These are phyloP conservation scores for Tetragonisca angustula DNA, from an alignment of 2,888 invertebrate species.

Conservation along the genomic window DNA sequence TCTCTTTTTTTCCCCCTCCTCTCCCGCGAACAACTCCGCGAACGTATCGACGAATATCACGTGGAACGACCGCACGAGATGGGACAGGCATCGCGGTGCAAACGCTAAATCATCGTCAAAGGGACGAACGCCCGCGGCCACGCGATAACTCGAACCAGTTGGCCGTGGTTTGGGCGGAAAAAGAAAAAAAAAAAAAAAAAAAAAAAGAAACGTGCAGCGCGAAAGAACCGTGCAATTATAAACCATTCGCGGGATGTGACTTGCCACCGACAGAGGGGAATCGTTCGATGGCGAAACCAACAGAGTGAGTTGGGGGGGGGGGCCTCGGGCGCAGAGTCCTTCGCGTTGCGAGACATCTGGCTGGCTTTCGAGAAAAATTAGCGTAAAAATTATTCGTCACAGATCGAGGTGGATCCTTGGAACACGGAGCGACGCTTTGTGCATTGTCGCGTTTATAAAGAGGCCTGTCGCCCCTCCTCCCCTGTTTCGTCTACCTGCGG, in stretches of 20 bases:
- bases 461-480: constrained; percentile 52
- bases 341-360: constrained; percentile 36
- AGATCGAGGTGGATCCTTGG: constrained; percentile 56
- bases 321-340: background rate
- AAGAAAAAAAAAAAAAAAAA: background rate
- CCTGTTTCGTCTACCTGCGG: constrained; percentile 58
- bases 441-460: constrained; percentile 74
- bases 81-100: background rate
- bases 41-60: constrained; percentile 7
- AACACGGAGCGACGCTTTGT: constrained; percentile 28
- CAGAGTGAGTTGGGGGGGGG: background rate
- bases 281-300: no score
- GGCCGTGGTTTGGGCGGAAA: background rate
- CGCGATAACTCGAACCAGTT: constrained; percentile 18
- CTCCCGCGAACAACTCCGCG: background rate
- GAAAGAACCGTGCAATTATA: constrained; percentile 22
- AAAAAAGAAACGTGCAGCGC: background rate
- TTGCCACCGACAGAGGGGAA: background rate
- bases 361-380: constrained; percentile 71
- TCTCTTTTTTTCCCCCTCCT: no score
- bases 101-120: constrained; percentile 27
- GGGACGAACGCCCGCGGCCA: constrained; percentile 11
- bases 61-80: background rate
- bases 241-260: constrained; percentile 6
- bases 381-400: constrained; percentile 81